Evolutionary conservation across 2,113 vertebrate genomes (phyloP).

Genomic region (Motacilla alba): DNA sequence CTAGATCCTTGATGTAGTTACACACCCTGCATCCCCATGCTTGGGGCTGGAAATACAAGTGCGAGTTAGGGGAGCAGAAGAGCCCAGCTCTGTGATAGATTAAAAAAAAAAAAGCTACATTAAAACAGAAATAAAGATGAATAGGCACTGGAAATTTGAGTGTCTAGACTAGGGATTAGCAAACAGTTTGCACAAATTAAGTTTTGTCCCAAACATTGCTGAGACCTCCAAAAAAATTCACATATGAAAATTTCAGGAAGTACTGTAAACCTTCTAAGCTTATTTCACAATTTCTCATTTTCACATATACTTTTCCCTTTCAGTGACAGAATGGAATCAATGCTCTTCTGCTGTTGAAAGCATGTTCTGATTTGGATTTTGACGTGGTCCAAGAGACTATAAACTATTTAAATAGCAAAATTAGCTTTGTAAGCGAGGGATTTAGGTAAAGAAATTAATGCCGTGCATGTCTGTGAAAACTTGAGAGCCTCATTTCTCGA

Average conservation of each 20-base stretch:
- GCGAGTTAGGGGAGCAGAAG: background rate
- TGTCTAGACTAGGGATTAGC: constrained; percentile 31
- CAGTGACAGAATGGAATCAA: background rate
- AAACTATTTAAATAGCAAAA: background rate
- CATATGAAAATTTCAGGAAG: background rate
- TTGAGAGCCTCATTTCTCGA: background rate
- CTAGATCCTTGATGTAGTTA: background rate
- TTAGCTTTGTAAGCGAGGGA: background rate
- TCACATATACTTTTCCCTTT: background rate
- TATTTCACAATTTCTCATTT: background rate
- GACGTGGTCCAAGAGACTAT: background rate
- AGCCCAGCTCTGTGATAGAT: background rate
- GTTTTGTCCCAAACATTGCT: background rate
- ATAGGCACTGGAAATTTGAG: background rate
- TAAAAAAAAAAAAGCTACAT: background rate
- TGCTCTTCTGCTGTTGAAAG: background rate
- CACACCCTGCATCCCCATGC: background rate
- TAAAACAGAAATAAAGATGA: constrained; percentile 6
- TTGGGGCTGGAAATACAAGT: background rate
- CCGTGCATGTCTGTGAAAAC: background rate
- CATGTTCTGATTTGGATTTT: background rate
- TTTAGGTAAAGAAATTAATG: background rate
- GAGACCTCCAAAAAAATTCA: background rate
- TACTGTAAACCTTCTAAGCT: background rate
- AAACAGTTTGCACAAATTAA: background rate